Base-by-base conservation (phyloP, 2,888 invertebrate species). In the Leptogaster cylindrica region DNA sequence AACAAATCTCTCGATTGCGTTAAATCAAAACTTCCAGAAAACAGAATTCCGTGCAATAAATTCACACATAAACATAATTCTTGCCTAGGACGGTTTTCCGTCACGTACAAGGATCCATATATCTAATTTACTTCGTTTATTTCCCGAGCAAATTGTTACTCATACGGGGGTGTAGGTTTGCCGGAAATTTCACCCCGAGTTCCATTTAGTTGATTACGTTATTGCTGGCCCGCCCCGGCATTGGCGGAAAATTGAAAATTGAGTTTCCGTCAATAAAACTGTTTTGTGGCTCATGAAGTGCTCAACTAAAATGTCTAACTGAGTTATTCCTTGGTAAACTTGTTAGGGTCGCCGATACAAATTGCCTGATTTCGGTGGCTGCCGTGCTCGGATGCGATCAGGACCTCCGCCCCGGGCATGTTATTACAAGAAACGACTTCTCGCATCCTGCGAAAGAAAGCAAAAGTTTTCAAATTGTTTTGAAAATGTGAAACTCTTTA, bases 51-150 rank as follows among this genome's bases (percentile, higher is more conserved):
- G 51, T 33, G 33, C 55, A 18, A 55, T 55, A 55, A 55, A 36
- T 55, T 55, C 55, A 27, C 51, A 51, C 51, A 51, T 51, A 51
- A 51, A 51, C 51, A 51, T 66, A 36, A 63, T 64, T 64, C 48
- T 67, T 67, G 51, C 18, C 27, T 51, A 39, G 63, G 63, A 64
- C 52, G 39, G 58, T 65, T 65, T 67, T 65, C 65, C 65, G 68
- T 68, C 68, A 68, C 68, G 68, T 68, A 66, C 61, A 66, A 63
- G 63, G 52, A 58, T 61, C 65, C 61, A 66, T 66, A 66, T 68
- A 68, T 68, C 68, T 66, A 68, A 68, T 68, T 68, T 68, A 66
- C 68, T 63, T 66, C 68, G 63, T 68, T 68, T 68, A 58, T 58
- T 58, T 58, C 39, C 39, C 41, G 39, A 27, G 58, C 50, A 68